These are phyloP conservation scores for Aix galericulata DNA, from an alignment of 2,113 vertebrate species.

Conservation along the genomic window DNA sequence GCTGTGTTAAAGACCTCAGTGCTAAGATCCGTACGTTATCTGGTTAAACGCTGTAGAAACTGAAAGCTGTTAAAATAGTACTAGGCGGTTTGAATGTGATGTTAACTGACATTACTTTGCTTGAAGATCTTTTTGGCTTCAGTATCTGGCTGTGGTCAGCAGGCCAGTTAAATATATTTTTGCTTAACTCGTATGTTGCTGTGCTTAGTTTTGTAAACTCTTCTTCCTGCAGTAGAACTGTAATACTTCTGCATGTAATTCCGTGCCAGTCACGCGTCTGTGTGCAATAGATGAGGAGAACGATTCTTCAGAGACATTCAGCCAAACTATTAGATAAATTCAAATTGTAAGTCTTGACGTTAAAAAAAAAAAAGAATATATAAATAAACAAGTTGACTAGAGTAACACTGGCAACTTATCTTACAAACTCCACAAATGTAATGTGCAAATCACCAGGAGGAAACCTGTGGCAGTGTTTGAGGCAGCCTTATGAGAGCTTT, in stretches of 20 bases:
- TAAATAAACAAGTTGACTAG: not conserved
- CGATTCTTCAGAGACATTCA: not conserved
- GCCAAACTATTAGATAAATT: not conserved
- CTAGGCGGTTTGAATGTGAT: not conserved
- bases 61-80: constrained; percentile 21
- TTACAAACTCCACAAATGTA: not conserved
- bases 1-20: not conserved
- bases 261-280: not conserved
- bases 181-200: not conserved
- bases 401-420: not conserved
- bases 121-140: not conserved
- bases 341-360: not conserved
- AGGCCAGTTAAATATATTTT: not conserved
- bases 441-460: rapidly evolving
- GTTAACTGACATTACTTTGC: not conserved
- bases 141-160: not conserved
- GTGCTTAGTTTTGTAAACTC: not conserved
- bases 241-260: not conserved
- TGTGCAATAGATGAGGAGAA: not conserved
- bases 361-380: not conserved
- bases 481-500: not conserved
- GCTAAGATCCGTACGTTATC: not conserved
- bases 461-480: not conserved
- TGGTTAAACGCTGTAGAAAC: constrained; percentile 11
- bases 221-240: not conserved